Evolutionary conservation across 1,140 invertebrate genomes (phyloP), one percentile per base, ranked within the genome.

Genomic region (Pomacea maculata): DNA sequence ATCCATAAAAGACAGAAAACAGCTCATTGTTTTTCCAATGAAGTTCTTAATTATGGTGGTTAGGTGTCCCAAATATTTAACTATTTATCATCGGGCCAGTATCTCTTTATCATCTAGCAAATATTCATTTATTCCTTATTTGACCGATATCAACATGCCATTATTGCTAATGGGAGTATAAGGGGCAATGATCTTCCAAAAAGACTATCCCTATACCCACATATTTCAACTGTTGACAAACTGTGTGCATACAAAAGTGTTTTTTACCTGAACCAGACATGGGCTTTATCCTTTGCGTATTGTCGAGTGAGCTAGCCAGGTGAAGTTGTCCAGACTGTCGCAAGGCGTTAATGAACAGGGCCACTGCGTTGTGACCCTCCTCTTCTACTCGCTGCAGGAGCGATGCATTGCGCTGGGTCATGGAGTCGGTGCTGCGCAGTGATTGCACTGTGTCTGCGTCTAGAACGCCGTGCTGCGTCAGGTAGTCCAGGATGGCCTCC

Each of bases 291-390:
- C 88, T 82, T n/a, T 85, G 84, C 54, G 79, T 80, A 8, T 84
- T 85, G 82, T 91, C 90, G 7, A 90, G 80, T 0, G 86, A 85
- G 67, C 88, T 90, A 9, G 90, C 90, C 45, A 91, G 84, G 61
- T 88, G 85, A 8, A 89, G 86, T 74, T 90, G 90, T 19, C 90
- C 90, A 3, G 88, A 89, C 81, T 89, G 89, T 14, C 90, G 83
- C 52, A 91, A 81, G 7, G 88, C 90, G 81, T 90, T 91, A 61
- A 90, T 88, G 81, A 91, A 89, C 34, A 91, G 82, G 14, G 86
- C 88, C 78, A 87, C 84, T 4, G 86, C 88, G 45, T 84, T 86
- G 67, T 84, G 84, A 0, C 87, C 87, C 45, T 83, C 83, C n/a
- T 75, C 82, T 74, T 91, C 89, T 10, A 91, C 75, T 64, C 87